phyloP scores from a whole-genome alignment of 2,888 invertebrate genomes.

The Melanophora roralis region DNA sequence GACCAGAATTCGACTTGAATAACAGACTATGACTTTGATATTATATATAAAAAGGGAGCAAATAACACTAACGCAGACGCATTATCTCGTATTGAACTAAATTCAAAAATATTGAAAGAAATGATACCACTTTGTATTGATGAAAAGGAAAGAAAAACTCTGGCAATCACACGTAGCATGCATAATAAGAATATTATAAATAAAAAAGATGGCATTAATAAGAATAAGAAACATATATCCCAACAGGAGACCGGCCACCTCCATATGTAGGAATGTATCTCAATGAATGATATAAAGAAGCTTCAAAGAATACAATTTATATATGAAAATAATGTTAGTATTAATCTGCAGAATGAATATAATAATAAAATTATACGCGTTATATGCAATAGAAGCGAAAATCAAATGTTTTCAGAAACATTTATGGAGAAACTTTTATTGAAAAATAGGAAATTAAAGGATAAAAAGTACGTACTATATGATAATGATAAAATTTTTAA shows the following conservation, averaged over 20 bases:
- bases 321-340: not conserved
- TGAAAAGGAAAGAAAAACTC: not conserved
- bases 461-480: too few species aligned
- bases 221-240: not conserved
- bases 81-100: not conserved
- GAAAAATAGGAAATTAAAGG: not conserved
- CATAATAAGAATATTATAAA: not conserved
- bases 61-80: not conserved
- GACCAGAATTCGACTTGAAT: too few species aligned
- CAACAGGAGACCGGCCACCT: not conserved
- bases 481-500: constrained; percentile 6
- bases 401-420: not conserved
- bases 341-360: not conserved
- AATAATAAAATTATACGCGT: not conserved
- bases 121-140: not conserved
- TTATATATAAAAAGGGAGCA: too few species aligned
- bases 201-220: not conserved
- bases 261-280: too few species aligned
- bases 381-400: constrained; percentile 1
- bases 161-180: not conserved
- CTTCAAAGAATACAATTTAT: not conserved
- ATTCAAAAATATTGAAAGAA: not conserved
- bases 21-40: too few species aligned
- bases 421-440: not conserved
- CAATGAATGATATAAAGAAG: not conserved